phyloP scores from a whole-genome alignment of 2,797 vertebrate species.

The Brachyalestes nurse region DNA sequence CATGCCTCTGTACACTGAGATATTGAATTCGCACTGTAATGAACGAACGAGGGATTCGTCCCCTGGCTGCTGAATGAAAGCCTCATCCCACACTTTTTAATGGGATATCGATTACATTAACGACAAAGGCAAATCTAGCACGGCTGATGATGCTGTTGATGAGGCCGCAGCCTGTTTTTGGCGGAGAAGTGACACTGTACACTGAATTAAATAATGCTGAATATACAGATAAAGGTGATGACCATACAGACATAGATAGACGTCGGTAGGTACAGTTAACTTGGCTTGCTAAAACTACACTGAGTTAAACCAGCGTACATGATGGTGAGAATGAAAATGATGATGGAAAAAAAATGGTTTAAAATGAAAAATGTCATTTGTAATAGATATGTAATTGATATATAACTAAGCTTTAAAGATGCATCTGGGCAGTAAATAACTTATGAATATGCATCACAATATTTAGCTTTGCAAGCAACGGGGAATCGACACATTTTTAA shows the following conservation, averaged over 20 bases:
- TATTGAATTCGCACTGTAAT: slow-evolving; percentile 21
- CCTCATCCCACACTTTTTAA: slow-evolving; percentile 4
- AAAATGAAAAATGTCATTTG: too few species aligned
- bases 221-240: not conserved
- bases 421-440: too few species aligned
- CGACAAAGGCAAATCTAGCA: not conserved
- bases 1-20: not conserved
- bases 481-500: too few species aligned
- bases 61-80: not conserved
- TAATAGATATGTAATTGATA: too few species aligned
- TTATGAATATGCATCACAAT: too few species aligned
- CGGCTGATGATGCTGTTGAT: too few species aligned
- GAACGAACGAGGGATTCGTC: not conserved
- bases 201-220: not conserved
- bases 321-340: too few species aligned
- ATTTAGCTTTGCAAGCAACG: too few species aligned
- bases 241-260: not conserved
- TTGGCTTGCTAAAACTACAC: too few species aligned
- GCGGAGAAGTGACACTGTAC: not conserved
- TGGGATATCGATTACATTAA: slow-evolving; percentile 33
- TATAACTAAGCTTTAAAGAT: too few species aligned
- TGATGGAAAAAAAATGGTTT: too few species aligned
- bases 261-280: not conserved
- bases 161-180: not conserved
- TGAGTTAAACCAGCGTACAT: too few species aligned